A percentile compares a stretch with the other conserved stretches of the same genome.
These are phyloP conservation scores for Taenioides sp. DNA, from an alignment of 2,797 vertebrate species.

Conservation along the genomic window DNA sequence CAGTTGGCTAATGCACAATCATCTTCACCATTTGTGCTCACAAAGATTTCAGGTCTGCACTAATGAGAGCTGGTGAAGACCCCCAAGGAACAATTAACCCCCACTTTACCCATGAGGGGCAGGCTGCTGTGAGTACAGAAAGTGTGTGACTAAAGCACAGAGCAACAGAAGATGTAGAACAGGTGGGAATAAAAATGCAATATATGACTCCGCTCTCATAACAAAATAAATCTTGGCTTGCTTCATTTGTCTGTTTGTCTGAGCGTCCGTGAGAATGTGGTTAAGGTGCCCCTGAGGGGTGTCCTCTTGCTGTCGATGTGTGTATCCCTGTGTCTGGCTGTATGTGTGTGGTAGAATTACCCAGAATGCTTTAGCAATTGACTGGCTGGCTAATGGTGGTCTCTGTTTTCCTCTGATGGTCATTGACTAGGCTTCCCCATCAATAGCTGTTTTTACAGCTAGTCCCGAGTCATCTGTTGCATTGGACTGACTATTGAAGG, in stretches of 20 bases:
- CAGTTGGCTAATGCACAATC: conserved; percentile 91
- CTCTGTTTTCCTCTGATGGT: conserved; percentile 83
- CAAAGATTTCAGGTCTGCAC: conserved; percentile 71
- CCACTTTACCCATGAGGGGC: conserved; percentile 52
- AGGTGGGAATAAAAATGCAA: conserved; percentile 10
- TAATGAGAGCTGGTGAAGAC: conserved; percentile 91
- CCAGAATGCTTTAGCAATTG: conserved; percentile 80
- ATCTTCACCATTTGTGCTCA: conserved; percentile 70
- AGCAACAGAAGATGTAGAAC: conserved; percentile 6
- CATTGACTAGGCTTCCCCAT: conserved; percentile 79
- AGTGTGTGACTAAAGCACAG: conserved; percentile 12
- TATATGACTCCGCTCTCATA: neutral
- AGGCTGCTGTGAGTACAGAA: conserved; percentile 1
- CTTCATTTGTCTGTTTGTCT: conserved; percentile 26
- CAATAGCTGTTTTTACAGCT: conserved; percentile 80
- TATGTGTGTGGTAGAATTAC: conserved; percentile 80
- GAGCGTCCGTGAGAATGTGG: conserved; percentile 43
- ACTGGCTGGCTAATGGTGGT: conserved; percentile 82
- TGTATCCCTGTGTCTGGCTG: conserved; percentile 74
- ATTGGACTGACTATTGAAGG: conserved; percentile 10
- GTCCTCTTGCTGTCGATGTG: conserved; percentile 79
- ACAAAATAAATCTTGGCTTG: conserved; percentile 22
- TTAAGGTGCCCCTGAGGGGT: conserved; percentile 70
- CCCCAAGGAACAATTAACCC: conserved; percentile 79
- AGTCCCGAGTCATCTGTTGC: conserved; percentile 45